Percentiles rank a stretch among this genome's conserved stretches.
Conservation (phyloP, 2,113 vertebrate genomes). For the Crypturellus undulatus region DNA sequence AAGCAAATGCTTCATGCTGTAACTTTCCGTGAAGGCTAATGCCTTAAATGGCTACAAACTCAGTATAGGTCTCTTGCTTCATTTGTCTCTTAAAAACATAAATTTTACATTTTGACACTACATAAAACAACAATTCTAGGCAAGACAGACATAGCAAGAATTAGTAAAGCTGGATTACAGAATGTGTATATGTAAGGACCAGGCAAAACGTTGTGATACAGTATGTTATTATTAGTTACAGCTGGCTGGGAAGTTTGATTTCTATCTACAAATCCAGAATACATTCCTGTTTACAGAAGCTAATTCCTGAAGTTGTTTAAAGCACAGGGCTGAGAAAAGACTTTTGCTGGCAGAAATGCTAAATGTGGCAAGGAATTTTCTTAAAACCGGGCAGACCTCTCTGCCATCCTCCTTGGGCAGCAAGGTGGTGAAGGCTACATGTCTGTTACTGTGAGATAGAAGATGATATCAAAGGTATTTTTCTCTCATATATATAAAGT, state of each 20-base stretch:
- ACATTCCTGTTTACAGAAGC: not conserved
- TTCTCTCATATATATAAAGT: not conserved
- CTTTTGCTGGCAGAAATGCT: not conserved
- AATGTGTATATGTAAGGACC: not conserved
- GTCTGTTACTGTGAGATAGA: not conserved
- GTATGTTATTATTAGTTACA: not conserved
- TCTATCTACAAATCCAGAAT: not conserved
- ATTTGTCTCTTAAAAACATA: constrained; percentile 49
- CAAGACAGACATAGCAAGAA: not conserved
- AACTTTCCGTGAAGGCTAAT: constrained; percentile 14
- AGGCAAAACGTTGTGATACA: not conserved
- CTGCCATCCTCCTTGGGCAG: not conserved
- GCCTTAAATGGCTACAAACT: constrained; percentile 54
- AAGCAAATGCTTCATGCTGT: not conserved
- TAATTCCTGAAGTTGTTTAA: not conserved
- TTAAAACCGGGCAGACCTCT: not conserved
- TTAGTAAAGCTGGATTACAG: not conserved
- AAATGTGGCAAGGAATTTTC: not conserved
- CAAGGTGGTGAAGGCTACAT: accelerated
- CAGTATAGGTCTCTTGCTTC: constrained; percentile 5
- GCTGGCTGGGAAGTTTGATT: not conserved
- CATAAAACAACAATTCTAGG: constrained; percentile 29
- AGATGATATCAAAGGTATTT: not conserved
- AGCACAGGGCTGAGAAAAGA: accelerated
- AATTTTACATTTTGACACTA: constrained; percentile 27